Base-by-base conservation (phyloP, 1,140 invertebrate species). In the Eueides isabella region DNA sequence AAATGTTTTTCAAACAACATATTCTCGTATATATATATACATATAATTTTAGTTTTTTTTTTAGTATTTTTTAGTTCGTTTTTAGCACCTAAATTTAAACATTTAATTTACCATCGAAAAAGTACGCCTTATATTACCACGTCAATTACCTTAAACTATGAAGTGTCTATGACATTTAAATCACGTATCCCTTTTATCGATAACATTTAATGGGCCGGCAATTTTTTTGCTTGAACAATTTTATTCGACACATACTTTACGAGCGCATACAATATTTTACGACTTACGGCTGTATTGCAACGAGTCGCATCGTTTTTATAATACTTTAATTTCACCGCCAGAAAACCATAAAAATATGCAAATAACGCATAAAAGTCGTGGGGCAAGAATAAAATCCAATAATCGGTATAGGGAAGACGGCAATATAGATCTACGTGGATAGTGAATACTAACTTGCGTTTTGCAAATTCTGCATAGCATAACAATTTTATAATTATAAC, bases 321-420 rank as follows among this genome's bases (percentile, higher is more conserved):
- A 88, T 87, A 87, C 86, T 91, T 92, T 91, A 92, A 92, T 92
- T 92, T 89, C 87, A 85, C 90, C 87, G 90, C 83, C 85, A 86
- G 86, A 89, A 86, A 90, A 84, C 86, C 73, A 89, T 91, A 90
- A 92, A 92, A 92, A 86, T 89, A 91, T 92, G 89, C 83, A 90
- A 92, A 92, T 90, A 81, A 73, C 78, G 71, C 78, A 88, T 89
- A 87, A 90, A 90, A 86, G 75, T 88, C 76, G 78, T 41, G 29
- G 30, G 30, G 70, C 67, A 63, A 75, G 61, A 70, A 70, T 78
- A 75, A 78, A 78, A 75, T 41, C 19, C 26, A 74, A 67, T 77
- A 74, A 74, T 77, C 67, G 55, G 68, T 67, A 69, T 31, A 23
- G 26, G 63, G 61, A 69, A 55, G 48, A 26, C 26, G 48, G 48